Percentiles rank a stretch among this genome's conserved stretches.
Conservation (phyloP, 2,797 vertebrate genomes). For the Acanthurus leucopareius region DNA sequence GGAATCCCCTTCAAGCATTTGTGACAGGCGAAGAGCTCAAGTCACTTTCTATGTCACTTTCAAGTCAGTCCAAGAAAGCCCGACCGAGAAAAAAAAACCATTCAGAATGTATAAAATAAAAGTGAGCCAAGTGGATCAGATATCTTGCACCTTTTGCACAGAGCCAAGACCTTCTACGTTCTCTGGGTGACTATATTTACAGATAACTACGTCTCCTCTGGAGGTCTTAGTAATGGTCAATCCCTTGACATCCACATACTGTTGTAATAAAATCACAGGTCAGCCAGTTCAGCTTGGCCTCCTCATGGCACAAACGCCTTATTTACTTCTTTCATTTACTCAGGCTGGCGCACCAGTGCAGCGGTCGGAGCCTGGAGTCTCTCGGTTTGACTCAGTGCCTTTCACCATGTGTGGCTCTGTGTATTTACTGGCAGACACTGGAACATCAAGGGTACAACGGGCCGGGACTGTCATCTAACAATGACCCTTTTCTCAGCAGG, state of each 20-base stretch:
- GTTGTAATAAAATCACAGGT: conserved; percentile 50
- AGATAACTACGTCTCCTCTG: conserved; percentile 18
- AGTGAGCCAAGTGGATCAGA: background rate
- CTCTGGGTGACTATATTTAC: background rate
- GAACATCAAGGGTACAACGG: conserved; percentile 36
- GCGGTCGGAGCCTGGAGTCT: conserved; percentile 48
- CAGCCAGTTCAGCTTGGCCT: conserved; percentile 64
- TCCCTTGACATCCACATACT: conserved; percentile 2
- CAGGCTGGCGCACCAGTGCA: conserved; percentile 52
- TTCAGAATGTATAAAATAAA: background rate
- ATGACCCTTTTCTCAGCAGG: conserved; percentile 9
- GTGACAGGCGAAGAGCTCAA: background rate
- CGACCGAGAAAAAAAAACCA: background rate
- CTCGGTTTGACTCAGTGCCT: conserved; percentile 46
- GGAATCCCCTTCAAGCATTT: background rate
- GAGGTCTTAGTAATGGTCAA: conserved; percentile 34
- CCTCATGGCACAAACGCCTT: conserved; percentile 51
- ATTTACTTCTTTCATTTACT: conserved; percentile 66
- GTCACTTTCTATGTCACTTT: too few relatives aligned
- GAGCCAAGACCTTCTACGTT: background rate
- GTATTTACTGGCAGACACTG: conserved; percentile 47
- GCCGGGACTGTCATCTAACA: conserved; percentile 13
- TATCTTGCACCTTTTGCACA: too few relatives aligned
- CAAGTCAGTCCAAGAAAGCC: too few relatives aligned
- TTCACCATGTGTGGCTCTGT: conserved; percentile 56